Evolutionary conservation across 2,797 vertebrate species (phyloP).

Genomic region (Decapterus maruadsi): DNA sequence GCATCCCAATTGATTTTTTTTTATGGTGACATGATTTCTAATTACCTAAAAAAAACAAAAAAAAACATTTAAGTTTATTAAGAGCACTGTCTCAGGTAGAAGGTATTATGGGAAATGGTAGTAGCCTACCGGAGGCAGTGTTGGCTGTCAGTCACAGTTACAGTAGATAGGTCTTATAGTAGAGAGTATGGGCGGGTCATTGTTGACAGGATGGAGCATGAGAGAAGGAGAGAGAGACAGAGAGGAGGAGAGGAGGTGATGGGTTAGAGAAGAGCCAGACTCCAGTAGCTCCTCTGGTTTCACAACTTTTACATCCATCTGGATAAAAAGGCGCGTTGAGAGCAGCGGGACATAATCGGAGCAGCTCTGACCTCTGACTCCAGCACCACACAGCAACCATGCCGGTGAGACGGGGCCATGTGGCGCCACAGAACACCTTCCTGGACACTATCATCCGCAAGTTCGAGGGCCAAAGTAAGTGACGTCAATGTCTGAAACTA

Average conservation of each 20-base stretch:
- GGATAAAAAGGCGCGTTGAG: no score
- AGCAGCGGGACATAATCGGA: not conserved
- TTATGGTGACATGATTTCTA: not conserved
- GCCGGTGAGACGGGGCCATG: constrained; percentile 92
- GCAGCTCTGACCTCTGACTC: not conserved
- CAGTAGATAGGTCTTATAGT: not conserved
- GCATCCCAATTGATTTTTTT: no score
- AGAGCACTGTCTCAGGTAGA: not conserved
- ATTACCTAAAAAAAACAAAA: no score
- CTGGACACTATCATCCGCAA: constrained; percentile 94
- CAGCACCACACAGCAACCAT: constrained; percentile 58
- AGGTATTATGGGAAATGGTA: not conserved
- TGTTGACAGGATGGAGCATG: not conserved
- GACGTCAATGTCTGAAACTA: no score
- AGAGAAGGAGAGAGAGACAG: not conserved
- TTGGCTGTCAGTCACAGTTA: not conserved
- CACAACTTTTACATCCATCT: not conserved
- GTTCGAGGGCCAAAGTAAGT: constrained; percentile 92
- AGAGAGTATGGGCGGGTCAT: not conserved
- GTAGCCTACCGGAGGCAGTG: not conserved
- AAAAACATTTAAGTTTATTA: no score
- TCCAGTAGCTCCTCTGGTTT: not conserved
- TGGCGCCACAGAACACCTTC: constrained; percentile 93
- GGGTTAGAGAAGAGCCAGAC: not conserved
- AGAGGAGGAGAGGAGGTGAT: not conserved